Conservation (phyloP, 2,888 invertebrate species). For the Hecatera dysodea region DNA sequence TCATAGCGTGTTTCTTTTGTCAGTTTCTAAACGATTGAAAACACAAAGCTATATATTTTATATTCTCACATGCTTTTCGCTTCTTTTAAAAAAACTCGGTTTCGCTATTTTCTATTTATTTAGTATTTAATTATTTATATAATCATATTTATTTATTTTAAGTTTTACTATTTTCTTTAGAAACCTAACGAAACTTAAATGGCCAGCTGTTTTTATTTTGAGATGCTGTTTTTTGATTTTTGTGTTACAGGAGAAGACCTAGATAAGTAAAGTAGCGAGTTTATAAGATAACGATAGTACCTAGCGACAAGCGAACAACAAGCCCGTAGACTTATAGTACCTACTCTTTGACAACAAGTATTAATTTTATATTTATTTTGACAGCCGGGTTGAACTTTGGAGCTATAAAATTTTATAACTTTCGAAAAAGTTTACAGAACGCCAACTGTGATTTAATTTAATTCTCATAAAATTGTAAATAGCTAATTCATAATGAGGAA, state of each 20-base stretch:
- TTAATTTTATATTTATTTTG: conserved; percentile 37
- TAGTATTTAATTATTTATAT: no score
- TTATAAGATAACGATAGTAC: conserved; percentile 12
- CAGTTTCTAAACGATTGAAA: conserved; percentile 24
- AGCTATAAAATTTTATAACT: conserved; percentile 59
- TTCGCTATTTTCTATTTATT: no score
- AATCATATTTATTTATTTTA: not conserved
- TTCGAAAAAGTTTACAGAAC: conserved; percentile 52
- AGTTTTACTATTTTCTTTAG: not conserved
- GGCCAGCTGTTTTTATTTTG: not conserved
- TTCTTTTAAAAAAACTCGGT: not conserved
- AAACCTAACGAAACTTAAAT: not conserved
- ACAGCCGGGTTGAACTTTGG: conserved; percentile 68
- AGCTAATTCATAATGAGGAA: conserved; percentile 62
- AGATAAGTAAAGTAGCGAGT: conserved; percentile 13
- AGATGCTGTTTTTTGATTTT: not conserved
- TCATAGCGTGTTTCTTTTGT: no score
- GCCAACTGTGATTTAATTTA: conserved; percentile 47
- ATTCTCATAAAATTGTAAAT: conserved; percentile 34
- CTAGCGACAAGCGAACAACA: no score
- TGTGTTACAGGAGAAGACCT: not conserved
- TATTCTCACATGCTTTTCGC: conserved; percentile 16
- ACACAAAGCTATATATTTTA: not conserved
- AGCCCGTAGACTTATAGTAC: no score
- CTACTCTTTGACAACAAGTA: conserved; percentile 34